A percentile compares a stretch with the other conserved stretches of the same genome.
These are phyloP conservation scores for Alexandromys fortis DNA, from an alignment of 2,113 vertebrate species.

Conservation along the genomic window DNA sequence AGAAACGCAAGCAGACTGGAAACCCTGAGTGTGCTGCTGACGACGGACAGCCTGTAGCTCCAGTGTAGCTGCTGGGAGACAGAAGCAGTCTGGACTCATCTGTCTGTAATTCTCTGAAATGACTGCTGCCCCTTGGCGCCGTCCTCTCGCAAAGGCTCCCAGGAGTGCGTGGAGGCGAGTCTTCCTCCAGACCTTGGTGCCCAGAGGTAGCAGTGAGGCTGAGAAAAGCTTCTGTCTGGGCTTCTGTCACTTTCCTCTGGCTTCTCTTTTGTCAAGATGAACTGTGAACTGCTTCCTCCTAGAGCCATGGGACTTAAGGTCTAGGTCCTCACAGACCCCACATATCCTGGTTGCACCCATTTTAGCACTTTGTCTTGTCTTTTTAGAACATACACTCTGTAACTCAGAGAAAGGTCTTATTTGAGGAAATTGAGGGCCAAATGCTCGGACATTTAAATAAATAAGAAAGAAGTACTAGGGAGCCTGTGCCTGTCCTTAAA, in stretches of 20 bases:
- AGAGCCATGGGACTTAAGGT: background rate
- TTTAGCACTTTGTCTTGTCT: background rate
- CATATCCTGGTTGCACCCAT: background rate
- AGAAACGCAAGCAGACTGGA: background rate
- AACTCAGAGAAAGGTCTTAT: background rate
- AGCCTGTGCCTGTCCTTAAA: rapidly evolving
- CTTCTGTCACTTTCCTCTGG: too few species aligned
- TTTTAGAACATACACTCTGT: background rate
- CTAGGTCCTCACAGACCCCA: background rate
- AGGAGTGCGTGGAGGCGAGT: background rate
- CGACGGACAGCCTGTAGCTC: rapidly evolving
- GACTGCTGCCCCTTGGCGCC: background rate
- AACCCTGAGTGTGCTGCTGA: rapidly evolving
- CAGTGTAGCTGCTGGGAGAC: background rate
- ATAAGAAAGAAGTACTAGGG: background rate
- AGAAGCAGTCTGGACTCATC: background rate
- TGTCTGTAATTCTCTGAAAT: background rate
- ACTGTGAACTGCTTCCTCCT: background rate
- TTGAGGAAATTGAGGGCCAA: background rate
- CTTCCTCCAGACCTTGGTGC: background rate
- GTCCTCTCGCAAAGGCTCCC: background rate
- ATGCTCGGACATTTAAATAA: background rate
- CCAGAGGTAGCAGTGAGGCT: background rate
- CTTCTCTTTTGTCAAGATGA: background rate
- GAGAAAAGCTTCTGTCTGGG: background rate